These are phyloP conservation scores for Aspidapion aeneum DNA, from an alignment of 2,888 invertebrate genomes.

Conservation along the genomic window DNA sequence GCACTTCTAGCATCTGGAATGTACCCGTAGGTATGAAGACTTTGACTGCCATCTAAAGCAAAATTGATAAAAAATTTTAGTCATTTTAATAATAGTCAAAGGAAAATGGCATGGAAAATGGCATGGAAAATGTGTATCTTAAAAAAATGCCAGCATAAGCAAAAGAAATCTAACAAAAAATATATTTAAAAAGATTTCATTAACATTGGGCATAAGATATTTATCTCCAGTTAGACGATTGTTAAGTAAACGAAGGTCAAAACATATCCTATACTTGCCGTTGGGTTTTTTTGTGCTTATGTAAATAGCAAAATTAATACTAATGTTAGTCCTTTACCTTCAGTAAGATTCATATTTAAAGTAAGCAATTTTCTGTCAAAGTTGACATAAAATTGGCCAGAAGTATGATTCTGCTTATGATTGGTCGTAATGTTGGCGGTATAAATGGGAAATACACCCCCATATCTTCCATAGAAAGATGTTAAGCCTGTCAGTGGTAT, in stretches of 20 bases:
- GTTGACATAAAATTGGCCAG: slow-evolving; percentile 59
- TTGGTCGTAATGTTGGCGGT: slow-evolving; percentile 56
- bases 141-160: slow-evolving; percentile 3
- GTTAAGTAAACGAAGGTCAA: too few relatives aligned
- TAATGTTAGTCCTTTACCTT: too few relatives aligned
- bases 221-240: too few relatives aligned
- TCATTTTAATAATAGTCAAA: too few relatives aligned
- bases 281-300: too few relatives aligned
- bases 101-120: background rate
- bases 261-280: too few relatives aligned
- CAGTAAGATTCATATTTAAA: slow-evolving; percentile 67
- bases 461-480: slow-evolving; percentile 53
- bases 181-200: too few relatives aligned
- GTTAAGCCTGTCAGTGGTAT: slow-evolving; percentile 45
- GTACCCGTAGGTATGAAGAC: slow-evolving; percentile 67
- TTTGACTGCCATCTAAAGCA: slow-evolving; percentile 58
- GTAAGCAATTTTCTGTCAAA: slow-evolving; percentile 56
- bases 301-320: too few relatives aligned
- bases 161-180: too few relatives aligned
- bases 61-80: background rate
- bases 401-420: slow-evolving; percentile 57
- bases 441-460: slow-evolving; percentile 51
- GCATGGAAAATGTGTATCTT: background rate
- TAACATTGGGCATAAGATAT: too few relatives aligned
- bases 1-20: slow-evolving; percentile 76